These are phyloP conservation scores for Gavia stellata DNA, from an alignment of 2,113 vertebrate species.

Conservation along the genomic window DNA sequence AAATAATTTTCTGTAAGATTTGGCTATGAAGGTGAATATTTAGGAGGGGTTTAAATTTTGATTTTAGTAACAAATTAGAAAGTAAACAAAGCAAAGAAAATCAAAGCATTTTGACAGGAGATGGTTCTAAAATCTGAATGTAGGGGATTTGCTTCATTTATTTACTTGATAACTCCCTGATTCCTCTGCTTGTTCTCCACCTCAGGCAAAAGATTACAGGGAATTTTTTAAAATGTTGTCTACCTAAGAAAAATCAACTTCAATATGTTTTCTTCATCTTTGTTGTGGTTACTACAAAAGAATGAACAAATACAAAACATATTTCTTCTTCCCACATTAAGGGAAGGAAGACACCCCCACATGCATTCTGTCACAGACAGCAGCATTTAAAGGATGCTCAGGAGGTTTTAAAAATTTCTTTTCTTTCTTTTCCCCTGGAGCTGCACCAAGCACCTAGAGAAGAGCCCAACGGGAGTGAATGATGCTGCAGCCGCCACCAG, in stretches of 20 bases:
- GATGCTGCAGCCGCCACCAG: neutral
- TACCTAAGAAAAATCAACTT: neutral
- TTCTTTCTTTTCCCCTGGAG: neutral
- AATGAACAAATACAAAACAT: neutral
- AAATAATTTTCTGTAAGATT: neutral
- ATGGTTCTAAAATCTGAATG: neutral
- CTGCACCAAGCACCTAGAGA: neutral
- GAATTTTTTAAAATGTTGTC: neutral
- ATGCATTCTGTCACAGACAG: neutral
- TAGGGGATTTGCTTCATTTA: neutral
- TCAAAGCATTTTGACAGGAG: neutral
- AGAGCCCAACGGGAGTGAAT: accelerated
- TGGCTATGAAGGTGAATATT: neutral
- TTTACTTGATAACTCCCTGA: neutral
- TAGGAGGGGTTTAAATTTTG: neutral
- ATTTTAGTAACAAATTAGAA: neutral
- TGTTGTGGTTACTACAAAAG: neutral
- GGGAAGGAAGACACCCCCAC: neutral
- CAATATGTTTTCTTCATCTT: neutral
- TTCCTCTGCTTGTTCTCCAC: neutral
- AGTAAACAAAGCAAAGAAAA: neutral
- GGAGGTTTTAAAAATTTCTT: neutral
- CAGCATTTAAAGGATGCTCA: neutral
- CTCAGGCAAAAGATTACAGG: neutral
- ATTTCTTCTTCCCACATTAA: neutral